Percentiles rank a stretch among this genome's conserved stretches.
Conservation (phyloP, 2,797 vertebrate genomes). For the Luscinia luscinia region DNA sequence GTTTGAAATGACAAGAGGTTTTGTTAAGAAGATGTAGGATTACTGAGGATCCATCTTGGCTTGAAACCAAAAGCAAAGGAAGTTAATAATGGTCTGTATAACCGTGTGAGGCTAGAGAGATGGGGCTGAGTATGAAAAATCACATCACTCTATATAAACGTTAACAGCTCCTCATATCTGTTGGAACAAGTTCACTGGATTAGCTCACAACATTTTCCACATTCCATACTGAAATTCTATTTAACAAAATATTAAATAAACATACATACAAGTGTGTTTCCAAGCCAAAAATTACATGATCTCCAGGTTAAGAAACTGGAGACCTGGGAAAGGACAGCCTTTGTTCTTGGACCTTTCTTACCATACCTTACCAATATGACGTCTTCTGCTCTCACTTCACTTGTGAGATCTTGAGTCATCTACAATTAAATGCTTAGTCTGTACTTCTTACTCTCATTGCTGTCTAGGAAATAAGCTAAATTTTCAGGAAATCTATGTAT, state of each 20-base stretch:
- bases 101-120: neutral
- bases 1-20: neutral
- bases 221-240: neutral
- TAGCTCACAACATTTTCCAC: neutral
- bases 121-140: neutral
- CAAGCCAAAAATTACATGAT: neutral
- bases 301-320: neutral
- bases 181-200: neutral
- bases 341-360: neutral
- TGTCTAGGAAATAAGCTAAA: neutral
- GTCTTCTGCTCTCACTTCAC: neutral
- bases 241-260: neutral
- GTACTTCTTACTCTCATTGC: neutral
- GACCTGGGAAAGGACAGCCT: neutral
- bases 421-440: neutral
- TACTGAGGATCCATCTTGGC: neutral
- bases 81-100: neutral
- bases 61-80: neutral
- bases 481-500: neutral
- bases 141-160: neutral
- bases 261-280: neutral
- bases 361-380: neutral
- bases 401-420: neutral
- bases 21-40: neutral
- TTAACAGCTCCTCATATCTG: conserved; percentile 23